A percentile compares a stretch with the other conserved stretches of the same genome.
Evolutionary conservation across 2,113 vertebrate species (phyloP).

Genomic region (Toxotes chatareus): DNA sequence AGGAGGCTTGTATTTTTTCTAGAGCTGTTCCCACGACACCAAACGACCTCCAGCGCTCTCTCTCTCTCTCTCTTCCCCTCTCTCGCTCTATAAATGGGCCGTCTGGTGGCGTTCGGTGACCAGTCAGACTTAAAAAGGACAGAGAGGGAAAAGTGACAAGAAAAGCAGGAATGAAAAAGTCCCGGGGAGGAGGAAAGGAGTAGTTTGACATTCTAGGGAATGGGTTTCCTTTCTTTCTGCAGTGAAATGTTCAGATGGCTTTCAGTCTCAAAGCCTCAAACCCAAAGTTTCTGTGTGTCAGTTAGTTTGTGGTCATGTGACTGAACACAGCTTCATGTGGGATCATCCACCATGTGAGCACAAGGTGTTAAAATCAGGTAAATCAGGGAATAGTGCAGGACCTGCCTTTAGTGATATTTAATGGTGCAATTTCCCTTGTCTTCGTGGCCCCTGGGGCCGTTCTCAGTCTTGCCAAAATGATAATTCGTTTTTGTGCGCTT

Average conservation of each 20-base stretch:
- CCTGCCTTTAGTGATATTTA: no score
- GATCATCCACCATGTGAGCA: no score
- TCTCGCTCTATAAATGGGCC: constrained; percentile 64
- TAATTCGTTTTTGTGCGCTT: not conserved
- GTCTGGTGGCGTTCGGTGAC: constrained; percentile 63
- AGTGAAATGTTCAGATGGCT: not conserved
- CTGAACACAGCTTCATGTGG: no score
- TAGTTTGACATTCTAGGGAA: not conserved
- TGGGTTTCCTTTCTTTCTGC: not conserved
- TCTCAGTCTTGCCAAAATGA: not conserved
- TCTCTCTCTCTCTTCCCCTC: not conserved
- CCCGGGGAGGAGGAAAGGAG: not conserved
- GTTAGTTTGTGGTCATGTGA: no score
- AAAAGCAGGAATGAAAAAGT: not conserved
- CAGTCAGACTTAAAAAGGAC: constrained; percentile 64
- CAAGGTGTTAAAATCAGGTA: no score
- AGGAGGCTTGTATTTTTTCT: constrained; percentile 26
- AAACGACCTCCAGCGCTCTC: constrained; percentile 34
- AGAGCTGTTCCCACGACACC: constrained; percentile 66
- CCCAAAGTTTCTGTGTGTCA: no score
- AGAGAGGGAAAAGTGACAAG: not conserved
- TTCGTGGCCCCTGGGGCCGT: no score
- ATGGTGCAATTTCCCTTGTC: no score
- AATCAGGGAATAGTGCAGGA: no score
- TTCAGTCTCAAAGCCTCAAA: not conserved